These are phyloP conservation scores for Lutraria rhynchaena DNA, from an alignment of 1,140 invertebrate genomes.

Conservation along the genomic window DNA sequence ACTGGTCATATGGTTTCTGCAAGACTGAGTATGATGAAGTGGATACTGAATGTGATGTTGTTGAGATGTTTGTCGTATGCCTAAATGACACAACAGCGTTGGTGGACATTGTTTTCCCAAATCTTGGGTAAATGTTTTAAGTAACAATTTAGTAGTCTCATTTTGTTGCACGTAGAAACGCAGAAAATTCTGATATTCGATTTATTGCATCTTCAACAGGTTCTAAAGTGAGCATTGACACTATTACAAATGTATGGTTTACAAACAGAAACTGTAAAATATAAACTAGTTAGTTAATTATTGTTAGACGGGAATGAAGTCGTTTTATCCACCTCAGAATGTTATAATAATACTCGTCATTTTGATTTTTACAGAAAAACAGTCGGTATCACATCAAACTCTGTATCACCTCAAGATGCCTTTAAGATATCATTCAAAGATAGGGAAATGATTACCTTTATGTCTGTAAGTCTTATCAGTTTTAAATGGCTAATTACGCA, in stretches of 20 bases:
- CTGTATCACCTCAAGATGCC: not conserved
- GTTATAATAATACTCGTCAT: not conserved
- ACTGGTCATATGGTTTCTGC: conserved; percentile 1
- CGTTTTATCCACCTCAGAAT: too few species aligned
- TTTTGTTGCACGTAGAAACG: too few species aligned
- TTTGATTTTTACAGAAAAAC: not conserved
- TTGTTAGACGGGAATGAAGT: too few species aligned
- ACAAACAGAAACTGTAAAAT: too few species aligned
- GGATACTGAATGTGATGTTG: not conserved
- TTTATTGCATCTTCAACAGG: too few species aligned
- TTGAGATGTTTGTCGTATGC: conserved; percentile 23
- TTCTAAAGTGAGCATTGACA: too few species aligned
- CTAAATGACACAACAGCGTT: not conserved
- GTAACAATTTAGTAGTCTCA: too few species aligned
- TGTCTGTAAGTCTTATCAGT: not conserved
- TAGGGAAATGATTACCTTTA: conserved; percentile 1
- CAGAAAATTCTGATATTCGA: too few species aligned
- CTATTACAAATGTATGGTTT: too few species aligned
- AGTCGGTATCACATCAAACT: not conserved
- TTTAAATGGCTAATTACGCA: too few species aligned
- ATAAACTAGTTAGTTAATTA: too few species aligned
- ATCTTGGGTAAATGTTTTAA: conserved; percentile 1
- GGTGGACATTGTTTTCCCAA: conserved; percentile 8
- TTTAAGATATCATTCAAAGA: not conserved
- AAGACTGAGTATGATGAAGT: not conserved